Conservation (phyloP, 2,888 invertebrate genomes). For the Dryococelus australis region DNA sequence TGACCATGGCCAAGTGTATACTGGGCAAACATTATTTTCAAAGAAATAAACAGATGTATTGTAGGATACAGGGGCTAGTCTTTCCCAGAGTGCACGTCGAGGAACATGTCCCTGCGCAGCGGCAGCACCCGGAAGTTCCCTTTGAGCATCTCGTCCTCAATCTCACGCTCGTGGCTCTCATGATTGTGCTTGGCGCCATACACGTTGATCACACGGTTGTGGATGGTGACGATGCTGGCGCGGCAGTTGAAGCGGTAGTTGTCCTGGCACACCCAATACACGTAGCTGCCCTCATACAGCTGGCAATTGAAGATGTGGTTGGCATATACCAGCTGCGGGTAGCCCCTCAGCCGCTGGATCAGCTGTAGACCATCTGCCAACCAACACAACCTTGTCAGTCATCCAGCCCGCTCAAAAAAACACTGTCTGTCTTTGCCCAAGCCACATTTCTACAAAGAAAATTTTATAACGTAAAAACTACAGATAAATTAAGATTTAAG, state of each 20-base stretch:
- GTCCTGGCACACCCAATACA: background rate
- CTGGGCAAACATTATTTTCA: too few relatives aligned
- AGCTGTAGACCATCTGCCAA: background rate
- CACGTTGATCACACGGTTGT: background rate
- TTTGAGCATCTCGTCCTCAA: background rate
- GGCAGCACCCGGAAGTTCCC: background rate
- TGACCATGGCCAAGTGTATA: too few relatives aligned
- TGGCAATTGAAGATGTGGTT: background rate
- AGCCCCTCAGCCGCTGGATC: background rate
- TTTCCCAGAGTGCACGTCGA: background rate
- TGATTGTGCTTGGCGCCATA: background rate
- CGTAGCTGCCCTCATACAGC: background rate
- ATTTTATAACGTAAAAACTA: too few relatives aligned
- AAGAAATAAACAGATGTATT: too few relatives aligned
- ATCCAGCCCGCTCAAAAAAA: background rate
- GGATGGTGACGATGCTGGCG: background rate
- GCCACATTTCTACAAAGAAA: too few relatives aligned
- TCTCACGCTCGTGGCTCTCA: background rate
- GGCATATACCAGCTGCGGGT: background rate
- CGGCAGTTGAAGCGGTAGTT: constrained; percentile 1
- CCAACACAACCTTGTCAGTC: background rate
- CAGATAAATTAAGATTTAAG: too few relatives aligned
- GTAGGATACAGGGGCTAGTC: background rate
- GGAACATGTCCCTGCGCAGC: constrained; percentile 16
- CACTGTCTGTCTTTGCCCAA: too few relatives aligned